Evolutionary conservation across 2,888 invertebrate genomes (phyloP).

Genomic region (Thelaira solivaga): DNA sequence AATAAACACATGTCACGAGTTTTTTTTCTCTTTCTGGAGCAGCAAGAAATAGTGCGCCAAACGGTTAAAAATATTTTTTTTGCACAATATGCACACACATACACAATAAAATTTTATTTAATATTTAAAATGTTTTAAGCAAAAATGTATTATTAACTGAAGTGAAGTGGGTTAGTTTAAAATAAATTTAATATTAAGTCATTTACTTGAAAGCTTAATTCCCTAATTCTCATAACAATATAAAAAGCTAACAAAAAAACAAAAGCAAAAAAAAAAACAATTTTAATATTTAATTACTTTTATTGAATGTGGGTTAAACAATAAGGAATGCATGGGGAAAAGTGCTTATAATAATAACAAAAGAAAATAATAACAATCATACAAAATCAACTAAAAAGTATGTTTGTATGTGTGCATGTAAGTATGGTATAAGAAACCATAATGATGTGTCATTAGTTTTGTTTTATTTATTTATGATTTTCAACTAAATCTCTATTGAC

Average conservation of each 20-base stretch:
- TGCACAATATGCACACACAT: too few relatives aligned
- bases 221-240: neutral
- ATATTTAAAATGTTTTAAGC: too few relatives aligned
- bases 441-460: conserved; percentile 54
- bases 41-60: neutral
- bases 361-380: neutral
- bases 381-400: too few relatives aligned
- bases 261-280: neutral
- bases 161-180: too few relatives aligned
- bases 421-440: conserved; percentile 35
- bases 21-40: too few relatives aligned
- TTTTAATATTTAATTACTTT: conserved; percentile 11
- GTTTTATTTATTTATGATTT: conserved; percentile 50
- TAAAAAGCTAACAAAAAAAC: too few relatives aligned
- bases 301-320: conserved; percentile 34
- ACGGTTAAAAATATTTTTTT: neutral
- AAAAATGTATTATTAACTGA: too few relatives aligned
- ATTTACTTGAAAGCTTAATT: neutral
- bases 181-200: too few relatives aligned
- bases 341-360: neutral
- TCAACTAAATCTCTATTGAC: conserved; percentile 49
- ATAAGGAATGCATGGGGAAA: conserved; percentile 1
- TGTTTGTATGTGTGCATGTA: too few relatives aligned
- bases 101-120: too few relatives aligned
- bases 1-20: conserved; percentile 22